These are phyloP conservation scores for Tiliacea aurago DNA, from an alignment of 2,888 invertebrate genomes.

Conservation along the genomic window DNA sequence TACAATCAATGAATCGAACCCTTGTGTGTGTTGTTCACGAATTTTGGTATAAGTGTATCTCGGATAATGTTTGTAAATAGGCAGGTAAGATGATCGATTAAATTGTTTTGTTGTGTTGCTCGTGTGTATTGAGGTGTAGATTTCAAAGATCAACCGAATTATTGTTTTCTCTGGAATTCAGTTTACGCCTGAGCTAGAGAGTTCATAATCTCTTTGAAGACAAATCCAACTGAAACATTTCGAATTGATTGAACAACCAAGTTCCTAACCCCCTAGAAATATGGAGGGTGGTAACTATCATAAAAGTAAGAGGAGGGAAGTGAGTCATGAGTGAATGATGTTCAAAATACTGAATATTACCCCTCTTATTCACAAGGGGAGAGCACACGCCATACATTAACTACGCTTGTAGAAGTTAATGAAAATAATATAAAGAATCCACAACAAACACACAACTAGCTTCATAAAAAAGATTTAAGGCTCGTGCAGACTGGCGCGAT, in stretches of 20 bases:
- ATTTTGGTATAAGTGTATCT: conserved; percentile 53
- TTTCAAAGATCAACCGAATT: conserved; percentile 4
- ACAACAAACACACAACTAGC: background rate
- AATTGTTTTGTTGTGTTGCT: conserved; percentile 16
- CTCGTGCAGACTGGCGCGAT: no score
- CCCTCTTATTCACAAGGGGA: conserved; percentile 12
- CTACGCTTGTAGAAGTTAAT: background rate
- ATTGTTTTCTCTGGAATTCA: background rate
- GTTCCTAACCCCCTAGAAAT: conserved; percentile 36
- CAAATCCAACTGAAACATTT: background rate
- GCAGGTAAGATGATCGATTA: conserved; percentile 45
- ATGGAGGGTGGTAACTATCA: background rate
- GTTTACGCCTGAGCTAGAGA: no score
- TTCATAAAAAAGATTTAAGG: background rate
- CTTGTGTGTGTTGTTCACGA: conserved; percentile 53
- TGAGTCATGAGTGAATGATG: conserved; percentile 29
- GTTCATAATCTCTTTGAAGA: background rate
- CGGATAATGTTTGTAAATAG: conserved; percentile 29
- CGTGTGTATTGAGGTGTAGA: background rate
- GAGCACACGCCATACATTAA: background rate
- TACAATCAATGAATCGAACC: conserved; percentile 42
- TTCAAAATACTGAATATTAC: background rate
- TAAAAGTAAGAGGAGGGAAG: conserved; percentile 10
- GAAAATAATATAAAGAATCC: background rate
- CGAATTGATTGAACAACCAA: background rate